Evolutionary conservation across 2,888 invertebrate genomes (phyloP).

Genomic region (Pristionchus entomophagus): DNA sequence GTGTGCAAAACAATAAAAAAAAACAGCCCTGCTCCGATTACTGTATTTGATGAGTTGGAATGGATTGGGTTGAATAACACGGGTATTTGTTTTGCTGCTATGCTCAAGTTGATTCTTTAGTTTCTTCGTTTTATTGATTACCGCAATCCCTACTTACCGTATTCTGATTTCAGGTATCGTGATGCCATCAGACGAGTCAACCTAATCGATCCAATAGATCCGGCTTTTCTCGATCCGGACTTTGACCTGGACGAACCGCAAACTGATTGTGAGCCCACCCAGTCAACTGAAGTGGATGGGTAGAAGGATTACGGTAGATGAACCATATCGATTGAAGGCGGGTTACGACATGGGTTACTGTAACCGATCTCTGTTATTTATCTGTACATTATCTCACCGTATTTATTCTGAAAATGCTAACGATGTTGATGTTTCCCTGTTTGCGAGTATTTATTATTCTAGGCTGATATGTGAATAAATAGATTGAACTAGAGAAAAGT

Average conservation of each 20-base stretch:
- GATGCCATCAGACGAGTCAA: not conserved
- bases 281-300: not conserved
- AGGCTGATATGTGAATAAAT: not conserved
- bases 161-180: not conserved
- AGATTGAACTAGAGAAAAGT: not conserved
- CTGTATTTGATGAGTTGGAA: not conserved
- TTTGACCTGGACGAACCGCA: too few relatives aligned
- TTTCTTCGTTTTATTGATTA: not conserved
- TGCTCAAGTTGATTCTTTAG: not conserved
- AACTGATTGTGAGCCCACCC: too few relatives aligned
- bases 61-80: slow-evolving; percentile 5
- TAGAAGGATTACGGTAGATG: not conserved
- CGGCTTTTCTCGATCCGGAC: not conserved
- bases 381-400: slow-evolving; percentile 1
- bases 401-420: not conserved
- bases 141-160: not conserved
- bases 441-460: not conserved
- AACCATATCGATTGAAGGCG: not conserved
- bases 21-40: slow-evolving; percentile 10
- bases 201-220: not conserved
- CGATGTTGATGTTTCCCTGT: too few relatives aligned
- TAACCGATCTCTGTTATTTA: not conserved
- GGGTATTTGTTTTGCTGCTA: not conserved
- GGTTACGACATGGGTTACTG: not conserved
- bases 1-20: not conserved